These are phyloP conservation scores for Therioaphis trifolii DNA, from an alignment of 2,888 invertebrate genomes.

Conservation along the genomic window DNA sequence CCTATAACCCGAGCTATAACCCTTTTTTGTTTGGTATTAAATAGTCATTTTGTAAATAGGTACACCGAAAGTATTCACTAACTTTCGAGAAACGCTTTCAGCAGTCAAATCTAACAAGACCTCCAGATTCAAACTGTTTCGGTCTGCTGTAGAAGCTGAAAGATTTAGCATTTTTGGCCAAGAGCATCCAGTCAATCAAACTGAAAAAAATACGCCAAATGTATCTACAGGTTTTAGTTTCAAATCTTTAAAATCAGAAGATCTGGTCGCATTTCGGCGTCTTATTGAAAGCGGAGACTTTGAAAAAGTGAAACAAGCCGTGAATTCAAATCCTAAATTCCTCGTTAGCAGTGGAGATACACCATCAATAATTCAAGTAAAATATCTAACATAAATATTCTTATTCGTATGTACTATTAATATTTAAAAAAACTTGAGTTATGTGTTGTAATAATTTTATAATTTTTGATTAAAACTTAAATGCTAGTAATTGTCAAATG, in stretches of 20 bases:
- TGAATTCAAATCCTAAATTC: conserved; percentile 89
- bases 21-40: background rate
- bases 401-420: too few relatives aligned
- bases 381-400: background rate
- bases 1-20: too few relatives aligned
- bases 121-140: conserved; percentile 84
- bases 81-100: conserved; percentile 43
- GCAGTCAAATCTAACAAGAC: conserved; percentile 68
- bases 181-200: conserved; percentile 44
- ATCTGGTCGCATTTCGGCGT: conserved; percentile 81
- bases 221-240: conserved; percentile 70
- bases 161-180: conserved; percentile 78
- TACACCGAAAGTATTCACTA: conserved; percentile 38
- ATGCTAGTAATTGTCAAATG: too few relatives aligned
- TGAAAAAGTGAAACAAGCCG: conserved; percentile 73
- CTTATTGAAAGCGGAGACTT: conserved; percentile 80
- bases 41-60: background rate
- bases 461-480: background rate
- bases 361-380: conserved; percentile 88
- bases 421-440: too few relatives aligned
- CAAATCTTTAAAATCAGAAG: conserved; percentile 82
- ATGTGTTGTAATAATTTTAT: too few relatives aligned
- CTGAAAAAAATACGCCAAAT: conserved; percentile 50
- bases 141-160: conserved; percentile 78
- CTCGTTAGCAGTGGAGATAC: conserved; percentile 89